These are phyloP conservation scores for Nomada fabriciana DNA, from an alignment of 2,888 invertebrate genomes.

Conservation along the genomic window DNA sequence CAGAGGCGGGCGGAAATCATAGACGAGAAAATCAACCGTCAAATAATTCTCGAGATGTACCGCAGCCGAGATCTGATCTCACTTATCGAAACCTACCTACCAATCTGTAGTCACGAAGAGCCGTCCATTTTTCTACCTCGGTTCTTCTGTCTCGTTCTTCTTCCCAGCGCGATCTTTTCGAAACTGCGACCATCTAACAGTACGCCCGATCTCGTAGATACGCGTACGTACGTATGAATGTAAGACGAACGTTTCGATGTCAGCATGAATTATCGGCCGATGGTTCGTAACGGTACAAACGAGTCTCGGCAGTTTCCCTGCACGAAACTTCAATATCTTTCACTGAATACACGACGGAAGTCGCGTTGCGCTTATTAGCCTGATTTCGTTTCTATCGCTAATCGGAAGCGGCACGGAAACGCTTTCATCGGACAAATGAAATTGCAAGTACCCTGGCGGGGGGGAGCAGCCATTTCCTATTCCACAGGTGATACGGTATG, in stretches of 20 bases:
- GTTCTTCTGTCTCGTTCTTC: background rate
- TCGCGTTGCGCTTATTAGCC: conserved; percentile 25
- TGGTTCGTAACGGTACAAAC: conserved; percentile 49
- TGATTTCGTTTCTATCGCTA: conserved; percentile 38
- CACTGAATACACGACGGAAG: background rate
- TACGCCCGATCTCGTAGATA: background rate
- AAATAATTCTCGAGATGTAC: conserved; percentile 16
- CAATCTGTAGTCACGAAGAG: too few species aligned
- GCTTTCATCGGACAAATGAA: conserved; percentile 18
- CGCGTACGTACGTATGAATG: background rate
- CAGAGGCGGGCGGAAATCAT: conserved; percentile 6
- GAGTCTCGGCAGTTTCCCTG: conserved; percentile 30
- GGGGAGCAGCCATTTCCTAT: background rate
- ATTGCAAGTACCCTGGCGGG: conserved; percentile 31
- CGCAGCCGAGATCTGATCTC: background rate
- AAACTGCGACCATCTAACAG: too few species aligned
- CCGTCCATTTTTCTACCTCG: too few species aligned
- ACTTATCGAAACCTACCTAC: too few species aligned
- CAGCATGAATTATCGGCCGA: conserved; percentile 39
- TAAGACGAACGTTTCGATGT: conserved; percentile 24
- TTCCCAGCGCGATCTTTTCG: background rate
- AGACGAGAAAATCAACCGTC: conserved; percentile 23
- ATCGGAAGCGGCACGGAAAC: conserved; percentile 21
- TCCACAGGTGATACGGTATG: conserved; percentile 31
- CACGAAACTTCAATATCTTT: conserved; percentile 1